A percentile compares a stretch with the other conserved stretches of the same genome.
These are phyloP conservation scores for Chaetophractus vellerosus DNA, from an alignment of 2,797 vertebrate species.

Conservation along the genomic window DNA sequence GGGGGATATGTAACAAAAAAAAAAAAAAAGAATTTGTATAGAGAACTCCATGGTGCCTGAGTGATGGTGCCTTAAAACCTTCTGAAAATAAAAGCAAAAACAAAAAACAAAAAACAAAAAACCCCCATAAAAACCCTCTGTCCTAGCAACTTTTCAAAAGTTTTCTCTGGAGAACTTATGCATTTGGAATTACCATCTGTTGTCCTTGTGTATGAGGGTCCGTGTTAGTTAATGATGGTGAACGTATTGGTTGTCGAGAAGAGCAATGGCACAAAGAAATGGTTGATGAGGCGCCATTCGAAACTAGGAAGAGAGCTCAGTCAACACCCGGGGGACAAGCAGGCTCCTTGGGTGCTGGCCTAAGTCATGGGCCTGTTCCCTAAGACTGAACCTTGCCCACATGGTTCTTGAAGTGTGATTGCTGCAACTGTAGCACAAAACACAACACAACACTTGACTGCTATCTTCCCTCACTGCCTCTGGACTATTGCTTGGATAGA, in stretches of 20 bases:
- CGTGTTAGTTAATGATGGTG: not conserved
- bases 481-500: not conserved
- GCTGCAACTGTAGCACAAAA: not conserved
- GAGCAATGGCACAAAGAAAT: not conserved
- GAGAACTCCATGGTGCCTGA: not conserved
- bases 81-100: not conserved
- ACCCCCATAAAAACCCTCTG: not conserved
- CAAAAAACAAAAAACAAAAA: no score
- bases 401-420: not conserved
- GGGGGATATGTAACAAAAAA: no score
- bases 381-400: not conserved
- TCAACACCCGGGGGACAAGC: not conserved
- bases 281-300: not conserved
- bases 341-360: not conserved
- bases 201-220: not conserved
- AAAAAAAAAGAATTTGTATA: conserved; percentile 37
- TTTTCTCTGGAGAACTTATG: not conserved
- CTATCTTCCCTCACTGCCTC: not conserved
- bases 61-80: not conserved
- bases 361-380: not conserved
- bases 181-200: conserved; percentile 25
- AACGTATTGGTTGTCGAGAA: not conserved
- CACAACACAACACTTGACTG: not conserved
- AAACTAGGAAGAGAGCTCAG: not conserved
- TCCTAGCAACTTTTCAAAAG: not conserved